phyloP scores from a whole-genome alignment of 1,140 invertebrate species.

The Drosophila seguyi region DNA sequence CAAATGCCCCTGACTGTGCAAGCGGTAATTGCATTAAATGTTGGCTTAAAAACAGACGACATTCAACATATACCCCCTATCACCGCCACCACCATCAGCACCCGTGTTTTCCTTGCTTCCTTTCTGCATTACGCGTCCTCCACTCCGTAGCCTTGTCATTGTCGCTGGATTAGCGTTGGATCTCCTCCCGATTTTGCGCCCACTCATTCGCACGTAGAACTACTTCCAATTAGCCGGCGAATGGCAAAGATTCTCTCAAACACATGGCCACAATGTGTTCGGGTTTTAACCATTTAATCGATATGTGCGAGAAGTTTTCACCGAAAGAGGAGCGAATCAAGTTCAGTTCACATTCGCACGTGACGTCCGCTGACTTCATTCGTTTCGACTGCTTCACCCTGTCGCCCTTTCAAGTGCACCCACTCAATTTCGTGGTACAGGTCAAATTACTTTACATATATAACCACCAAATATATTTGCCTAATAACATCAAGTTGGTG shows the following conservation, averaged over 20 bases:
- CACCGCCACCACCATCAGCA: neutral
- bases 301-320: slow-evolving; percentile 45
- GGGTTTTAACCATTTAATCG: slow-evolving; percentile 75
- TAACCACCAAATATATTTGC: neutral
- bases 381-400: slow-evolving; percentile 7
- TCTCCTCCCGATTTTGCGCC: neutral
- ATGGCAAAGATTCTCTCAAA: slow-evolving; percentile 18
- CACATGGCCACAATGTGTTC: slow-evolving; percentile 38
- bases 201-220: slow-evolving; percentile 30
- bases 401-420: slow-evolving; percentile 14
- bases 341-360: slow-evolving; percentile 37
- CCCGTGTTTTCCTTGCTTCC: slow-evolving; percentile 9
- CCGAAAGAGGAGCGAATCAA: slow-evolving; percentile 35
- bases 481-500: neutral
- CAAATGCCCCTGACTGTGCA: slow-evolving; percentile 47
- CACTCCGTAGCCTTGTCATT: slow-evolving; percentile 54
- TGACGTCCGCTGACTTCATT: slow-evolving; percentile 43
- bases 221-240: slow-evolving; percentile 68
- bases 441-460: slow-evolving; percentile 6
- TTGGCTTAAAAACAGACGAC: slow-evolving; percentile 70
- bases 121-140: slow-evolving; percentile 13
- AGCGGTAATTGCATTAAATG: slow-evolving; percentile 83
- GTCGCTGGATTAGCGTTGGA: slow-evolving; percentile 67
- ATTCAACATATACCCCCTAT: neutral
- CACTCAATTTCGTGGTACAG: slow-evolving; percentile 29